These are phyloP conservation scores for Tinamus major DNA, from an alignment of 2,797 vertebrate genomes.

Conservation along the genomic window DNA sequence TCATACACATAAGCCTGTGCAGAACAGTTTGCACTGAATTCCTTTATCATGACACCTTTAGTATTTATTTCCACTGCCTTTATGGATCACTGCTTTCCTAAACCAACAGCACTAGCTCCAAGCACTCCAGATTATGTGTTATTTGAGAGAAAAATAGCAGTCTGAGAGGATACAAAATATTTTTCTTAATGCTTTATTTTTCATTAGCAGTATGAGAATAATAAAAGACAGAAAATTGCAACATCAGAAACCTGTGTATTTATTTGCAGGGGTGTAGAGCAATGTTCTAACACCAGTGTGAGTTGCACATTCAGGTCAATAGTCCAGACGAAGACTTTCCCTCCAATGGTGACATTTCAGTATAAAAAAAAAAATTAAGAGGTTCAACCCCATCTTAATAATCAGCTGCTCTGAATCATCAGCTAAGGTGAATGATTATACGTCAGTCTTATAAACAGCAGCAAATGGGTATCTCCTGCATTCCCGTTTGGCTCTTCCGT, in stretches of 20 bases:
- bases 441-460: background rate
- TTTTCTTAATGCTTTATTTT: background rate
- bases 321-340: background rate
- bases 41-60: background rate
- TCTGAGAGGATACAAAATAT: background rate
- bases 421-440: background rate
- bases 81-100: background rate
- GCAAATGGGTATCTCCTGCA: background rate
- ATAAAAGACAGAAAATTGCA: background rate
- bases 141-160: background rate
- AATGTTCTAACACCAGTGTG: background rate
- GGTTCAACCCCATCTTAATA: background rate
- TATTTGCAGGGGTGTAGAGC: background rate
- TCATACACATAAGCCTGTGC: background rate
- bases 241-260: background rate
- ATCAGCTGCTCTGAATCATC: background rate
- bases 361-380: background rate
- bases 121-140: background rate
- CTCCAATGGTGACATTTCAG: background rate
- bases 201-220: background rate
- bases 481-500: background rate
- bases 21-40: constrained; percentile 18
- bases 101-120: background rate
- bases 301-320: background rate
- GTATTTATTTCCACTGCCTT: constrained; percentile 15